These are phyloP conservation scores for Micromys minutus DNA, from an alignment of 2,113 vertebrate genomes.

Conservation along the genomic window DNA sequence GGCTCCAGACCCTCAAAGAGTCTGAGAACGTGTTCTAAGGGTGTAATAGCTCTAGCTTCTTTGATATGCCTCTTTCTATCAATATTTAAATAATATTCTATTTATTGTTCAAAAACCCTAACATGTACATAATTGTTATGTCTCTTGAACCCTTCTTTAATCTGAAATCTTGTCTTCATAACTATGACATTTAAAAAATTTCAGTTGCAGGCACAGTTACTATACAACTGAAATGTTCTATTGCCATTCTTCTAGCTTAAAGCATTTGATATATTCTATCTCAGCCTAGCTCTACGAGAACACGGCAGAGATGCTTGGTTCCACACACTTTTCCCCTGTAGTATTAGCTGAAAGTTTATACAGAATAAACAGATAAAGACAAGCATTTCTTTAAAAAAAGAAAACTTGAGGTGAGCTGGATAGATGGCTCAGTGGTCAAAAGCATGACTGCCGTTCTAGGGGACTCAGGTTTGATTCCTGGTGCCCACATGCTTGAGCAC, in stretches of 20 bases:
- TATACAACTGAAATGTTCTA: slow-evolving; percentile 42
- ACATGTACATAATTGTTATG: not conserved
- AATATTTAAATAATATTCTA: not conserved
- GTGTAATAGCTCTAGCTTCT: not conserved
- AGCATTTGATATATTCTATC: slow-evolving; percentile 56
- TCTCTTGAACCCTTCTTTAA: not conserved
- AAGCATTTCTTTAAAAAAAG: not conserved
- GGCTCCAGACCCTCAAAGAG: not conserved
- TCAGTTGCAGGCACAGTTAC: slow-evolving; percentile 19
- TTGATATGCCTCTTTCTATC: not conserved
- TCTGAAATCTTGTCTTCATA: not conserved
- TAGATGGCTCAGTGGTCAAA: not conserved
- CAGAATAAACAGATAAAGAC: not conserved
- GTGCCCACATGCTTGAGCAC: not conserved
- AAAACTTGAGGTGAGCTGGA: not conserved
- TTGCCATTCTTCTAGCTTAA: slow-evolving; percentile 66
- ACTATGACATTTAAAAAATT: not conserved
- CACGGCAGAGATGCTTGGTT: slow-evolving; percentile 64
- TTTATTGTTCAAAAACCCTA: not conserved
- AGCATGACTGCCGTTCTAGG: not conserved
- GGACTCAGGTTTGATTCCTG: not conserved
- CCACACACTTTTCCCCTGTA: slow-evolving; percentile 36
- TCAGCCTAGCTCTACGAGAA: slow-evolving; percentile 53
- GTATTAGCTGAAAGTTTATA: not conserved
- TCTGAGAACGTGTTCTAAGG: not conserved